Evolutionary conservation across 1,140 invertebrate genomes (phyloP), one percentile per base, ranked within the genome.

Genomic region (Anagrus nilaparvatae): DNA sequence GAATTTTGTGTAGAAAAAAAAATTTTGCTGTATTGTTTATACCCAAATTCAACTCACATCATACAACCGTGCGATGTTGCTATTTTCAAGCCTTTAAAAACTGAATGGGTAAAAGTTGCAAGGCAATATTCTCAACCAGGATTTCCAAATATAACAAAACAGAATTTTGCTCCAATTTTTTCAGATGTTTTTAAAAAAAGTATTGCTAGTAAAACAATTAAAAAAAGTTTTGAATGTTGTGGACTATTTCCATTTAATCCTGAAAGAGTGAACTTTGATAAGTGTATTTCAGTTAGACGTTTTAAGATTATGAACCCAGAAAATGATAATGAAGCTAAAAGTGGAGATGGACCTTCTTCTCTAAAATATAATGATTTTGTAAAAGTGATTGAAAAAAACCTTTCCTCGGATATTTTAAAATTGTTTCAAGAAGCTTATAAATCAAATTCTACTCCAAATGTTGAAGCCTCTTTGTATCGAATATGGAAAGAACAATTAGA

Each of bases 31-130:
- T 59, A 64, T 25, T 55, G 58, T n/a, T 48, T 70, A 7, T 53
- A 51, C 6, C 60, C 65, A 1, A 70, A 67, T 49, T 48, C 60
- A 6, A 67, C 66, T 6, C 65, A 69, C 43, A 56, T 69, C 5
- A 41, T 69, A 25, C 63, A 68, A 41, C 60, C 63, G 10, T 54
- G 58, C 18, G 59, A 67, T 48, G 61, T 69, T 1, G 50, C 48
- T 20, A 50, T 67, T 9, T 70, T 68, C 33, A 49, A 50, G 40
- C 44, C 54, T 8, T 20, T 66, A 10, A 63, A 62, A 51, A 31
- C 19, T 32, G 35, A 28, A 18, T 67, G 60, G 54, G 47, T 46
- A 31, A 46, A 55, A 23, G 40, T 37, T 28, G 46, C 54, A 3
- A 39, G 21, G 19, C 25, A 46, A 32, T 40, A 44, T 27, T 51